Base-by-base conservation (phyloP, 2,113 vertebrate genomes). In the Synodontis membranacea region DNA sequence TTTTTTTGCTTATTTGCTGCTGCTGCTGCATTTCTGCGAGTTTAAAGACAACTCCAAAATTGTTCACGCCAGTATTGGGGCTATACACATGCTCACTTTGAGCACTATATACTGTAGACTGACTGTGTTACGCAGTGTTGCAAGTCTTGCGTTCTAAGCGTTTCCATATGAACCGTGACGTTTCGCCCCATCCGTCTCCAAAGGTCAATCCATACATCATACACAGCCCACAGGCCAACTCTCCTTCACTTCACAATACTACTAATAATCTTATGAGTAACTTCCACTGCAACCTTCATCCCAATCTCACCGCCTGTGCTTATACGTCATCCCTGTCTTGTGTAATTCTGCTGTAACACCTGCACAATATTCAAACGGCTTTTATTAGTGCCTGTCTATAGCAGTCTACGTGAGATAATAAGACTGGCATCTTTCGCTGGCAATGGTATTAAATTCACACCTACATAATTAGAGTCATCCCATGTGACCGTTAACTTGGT, bases 271-370 rank as follows among this genome's bases (percentile, higher is more conserved):
- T 68, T 6, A 34, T 56, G 25, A 31, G 15, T 11, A 82, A 64
- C 54, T 39, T 74, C 52, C 56, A 75, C 54, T 15, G 56, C 86
- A 48, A 85, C 83, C 72, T 86, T 83, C 50, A 79, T 86, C 68
- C 58, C 82, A 88, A 88, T 86, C 82, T 79, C 50, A 54, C 48
- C 34, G 9, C 82, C 72, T 28, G 14, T 19, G 44, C 23, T 37
- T 48, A 37, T 44, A 84, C 21, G 84, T 58, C 4, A 86, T 72
- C 54, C 37, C 9, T n/a, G 58, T 74, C 54, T 87, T 72, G 1
- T 78, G 12, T 50, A 19, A 78, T 50, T 76, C 5, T 50, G 25
- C 12, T 50, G 9, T 11, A 75, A 25, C 3, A 15, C 42, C n/a
- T 46, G 23, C 9, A 14, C 3, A 76, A 76, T n/a, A 9, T 75